phyloP scores from a whole-genome alignment of 2,888 invertebrate species.

The Thereva unica region DNA sequence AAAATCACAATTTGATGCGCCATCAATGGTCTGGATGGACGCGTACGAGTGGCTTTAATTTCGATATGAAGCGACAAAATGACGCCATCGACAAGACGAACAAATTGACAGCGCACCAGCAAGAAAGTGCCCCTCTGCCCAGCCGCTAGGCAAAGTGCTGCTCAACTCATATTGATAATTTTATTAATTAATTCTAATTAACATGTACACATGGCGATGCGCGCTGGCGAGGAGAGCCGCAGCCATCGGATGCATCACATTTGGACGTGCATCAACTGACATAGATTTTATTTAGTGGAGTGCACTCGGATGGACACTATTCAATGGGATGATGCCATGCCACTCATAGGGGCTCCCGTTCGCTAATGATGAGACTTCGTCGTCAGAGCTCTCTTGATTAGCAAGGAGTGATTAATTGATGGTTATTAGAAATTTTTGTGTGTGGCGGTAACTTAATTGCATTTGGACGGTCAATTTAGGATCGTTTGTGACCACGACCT shows the following conservation, averaged over 20 bases:
- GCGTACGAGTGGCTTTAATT: constrained; percentile 11
- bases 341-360: constrained; percentile 16
- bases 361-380: constrained; percentile 7
- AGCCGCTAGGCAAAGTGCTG: not conserved
- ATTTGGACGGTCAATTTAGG: constrained; percentile 41
- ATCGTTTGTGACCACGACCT: constrained; percentile 36
- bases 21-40: constrained; percentile 16
- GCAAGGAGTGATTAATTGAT: constrained; percentile 35
- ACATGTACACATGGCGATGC: constrained; percentile 28
- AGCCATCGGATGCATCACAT: constrained; percentile 20
- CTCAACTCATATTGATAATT: constrained; percentile 39
- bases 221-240: not conserved
- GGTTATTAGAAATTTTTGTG: constrained; percentile 29
- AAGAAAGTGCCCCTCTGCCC: not conserved
- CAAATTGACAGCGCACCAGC: constrained; percentile 13
- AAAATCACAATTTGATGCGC: constrained; percentile 37
- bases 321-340: no score
- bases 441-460: constrained; percentile 39
- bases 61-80: constrained; percentile 31
- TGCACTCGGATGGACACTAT: no score
- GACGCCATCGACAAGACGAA: constrained; percentile 38
- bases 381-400: constrained; percentile 18
- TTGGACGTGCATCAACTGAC: not conserved
- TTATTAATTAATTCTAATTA: constrained; percentile 43
- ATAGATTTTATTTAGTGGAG: no score